These are phyloP conservation scores for Chrysocyon brachyurus DNA, from an alignment of 2,797 vertebrate species.

Conservation along the genomic window DNA sequence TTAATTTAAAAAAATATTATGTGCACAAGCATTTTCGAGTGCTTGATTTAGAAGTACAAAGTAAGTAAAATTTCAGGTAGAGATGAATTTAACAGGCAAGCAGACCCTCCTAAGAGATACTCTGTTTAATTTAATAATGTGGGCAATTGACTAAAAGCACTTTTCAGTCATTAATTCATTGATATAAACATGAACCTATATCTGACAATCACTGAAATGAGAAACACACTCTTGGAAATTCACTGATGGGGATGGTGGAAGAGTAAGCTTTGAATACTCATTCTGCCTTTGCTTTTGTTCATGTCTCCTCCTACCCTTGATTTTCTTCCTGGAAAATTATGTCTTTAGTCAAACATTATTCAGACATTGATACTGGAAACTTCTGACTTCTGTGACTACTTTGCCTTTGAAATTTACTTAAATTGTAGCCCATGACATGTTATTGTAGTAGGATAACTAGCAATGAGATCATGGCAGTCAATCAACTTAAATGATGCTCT, in stretches of 20 bases:
- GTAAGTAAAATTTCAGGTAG: background rate
- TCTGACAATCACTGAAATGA: background rate
- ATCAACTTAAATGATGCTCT: background rate
- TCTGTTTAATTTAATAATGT: background rate
- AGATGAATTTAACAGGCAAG: background rate
- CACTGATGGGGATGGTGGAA: background rate
- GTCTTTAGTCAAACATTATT: background rate
- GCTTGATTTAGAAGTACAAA: background rate
- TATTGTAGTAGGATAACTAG: background rate
- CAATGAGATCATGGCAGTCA: background rate
- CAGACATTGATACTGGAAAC: background rate
- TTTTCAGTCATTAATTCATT: background rate
- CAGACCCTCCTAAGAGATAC: background rate
- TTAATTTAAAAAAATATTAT: background rate
- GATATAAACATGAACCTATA: background rate
- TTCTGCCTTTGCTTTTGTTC: background rate
- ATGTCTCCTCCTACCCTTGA: background rate
- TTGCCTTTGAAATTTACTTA: background rate
- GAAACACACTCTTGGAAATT: background rate
- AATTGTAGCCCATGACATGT: background rate
- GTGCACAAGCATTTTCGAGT: background rate
- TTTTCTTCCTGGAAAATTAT: background rate
- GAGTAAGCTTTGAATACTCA: background rate
- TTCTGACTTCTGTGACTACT: background rate
- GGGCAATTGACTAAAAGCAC: background rate